These are phyloP conservation scores for Microtus richardsoni DNA, from an alignment of 2,113 vertebrate species.

Conservation along the genomic window DNA sequence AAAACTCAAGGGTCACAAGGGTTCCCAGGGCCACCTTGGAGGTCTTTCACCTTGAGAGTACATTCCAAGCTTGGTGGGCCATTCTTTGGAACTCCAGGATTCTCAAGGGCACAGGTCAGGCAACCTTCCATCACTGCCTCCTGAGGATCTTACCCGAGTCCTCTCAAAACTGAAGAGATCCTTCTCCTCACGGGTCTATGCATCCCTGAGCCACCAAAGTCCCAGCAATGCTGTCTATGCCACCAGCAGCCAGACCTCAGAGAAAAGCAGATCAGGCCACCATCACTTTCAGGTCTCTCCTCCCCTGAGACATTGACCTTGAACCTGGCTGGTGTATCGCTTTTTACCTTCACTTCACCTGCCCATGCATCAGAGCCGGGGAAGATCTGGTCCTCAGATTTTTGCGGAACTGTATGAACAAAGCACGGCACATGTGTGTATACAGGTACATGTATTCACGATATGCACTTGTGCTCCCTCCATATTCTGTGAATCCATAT, in stretches of 20 bases:
- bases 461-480: not conserved
- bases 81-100: too few relatives aligned
- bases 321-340: rapidly evolving
- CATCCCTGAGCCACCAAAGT: not conserved
- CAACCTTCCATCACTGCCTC: not conserved
- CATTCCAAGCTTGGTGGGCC: not conserved
- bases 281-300: not conserved
- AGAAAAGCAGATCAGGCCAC: not conserved
- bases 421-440: not conserved
- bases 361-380: not conserved
- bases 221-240: too few relatives aligned
- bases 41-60: not conserved
- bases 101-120: too few relatives aligned
- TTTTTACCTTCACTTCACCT: not conserved
- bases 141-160: not conserved
- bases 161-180: not conserved
- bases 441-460: rapidly evolving
- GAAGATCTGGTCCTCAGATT: not conserved
- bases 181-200: not conserved
- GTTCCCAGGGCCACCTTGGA: not conserved
- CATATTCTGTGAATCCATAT: rapidly evolving
- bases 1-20: not conserved
- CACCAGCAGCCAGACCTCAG: not conserved
- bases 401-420: not conserved
- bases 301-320: not conserved